Evolutionary conservation across 2,797 vertebrate genomes (phyloP).

Genomic region (Ctenopoma multispine): DNA sequence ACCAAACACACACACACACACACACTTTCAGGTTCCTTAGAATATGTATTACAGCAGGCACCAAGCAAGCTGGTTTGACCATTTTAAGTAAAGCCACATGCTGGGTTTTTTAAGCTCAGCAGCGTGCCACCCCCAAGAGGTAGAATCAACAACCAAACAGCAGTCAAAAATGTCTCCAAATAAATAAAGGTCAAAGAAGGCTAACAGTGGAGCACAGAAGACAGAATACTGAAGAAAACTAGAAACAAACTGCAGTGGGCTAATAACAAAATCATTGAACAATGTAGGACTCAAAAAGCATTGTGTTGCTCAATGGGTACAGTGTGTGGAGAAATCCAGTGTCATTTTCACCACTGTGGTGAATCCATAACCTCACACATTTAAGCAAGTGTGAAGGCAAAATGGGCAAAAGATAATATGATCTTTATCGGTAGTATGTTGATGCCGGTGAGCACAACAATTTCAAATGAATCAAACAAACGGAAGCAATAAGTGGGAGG

Average conservation of each 20-base stretch:
- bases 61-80: constrained; percentile 9
- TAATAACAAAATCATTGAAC: not conserved
- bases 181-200: constrained; percentile 34
- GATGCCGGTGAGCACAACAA: not conserved
- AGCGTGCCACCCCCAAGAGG: constrained; percentile 17
- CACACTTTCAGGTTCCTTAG: not conserved
- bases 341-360: not conserved
- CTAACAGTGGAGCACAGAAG: constrained; percentile 26
- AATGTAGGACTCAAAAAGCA: not conserved
- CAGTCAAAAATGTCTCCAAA: constrained; percentile 8
- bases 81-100: constrained; percentile 19
- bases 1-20: not conserved
- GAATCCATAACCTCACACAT: not conserved
- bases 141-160: constrained; percentile 11
- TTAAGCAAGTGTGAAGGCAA: not conserved
- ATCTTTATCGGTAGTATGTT: not conserved
- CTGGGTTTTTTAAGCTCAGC: constrained; percentile 24
- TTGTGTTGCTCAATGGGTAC: not conserved
- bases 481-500: too few species aligned
- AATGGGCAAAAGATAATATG: not conserved
- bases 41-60: constrained; percentile 2
- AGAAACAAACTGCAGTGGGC: not conserved
- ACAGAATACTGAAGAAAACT: constrained; percentile 8
- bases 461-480: not conserved
- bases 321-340: too few species aligned